Base-by-base conservation (phyloP, 2,113 vertebrate genomes). In the Romanogobio albipinnatus region DNA sequence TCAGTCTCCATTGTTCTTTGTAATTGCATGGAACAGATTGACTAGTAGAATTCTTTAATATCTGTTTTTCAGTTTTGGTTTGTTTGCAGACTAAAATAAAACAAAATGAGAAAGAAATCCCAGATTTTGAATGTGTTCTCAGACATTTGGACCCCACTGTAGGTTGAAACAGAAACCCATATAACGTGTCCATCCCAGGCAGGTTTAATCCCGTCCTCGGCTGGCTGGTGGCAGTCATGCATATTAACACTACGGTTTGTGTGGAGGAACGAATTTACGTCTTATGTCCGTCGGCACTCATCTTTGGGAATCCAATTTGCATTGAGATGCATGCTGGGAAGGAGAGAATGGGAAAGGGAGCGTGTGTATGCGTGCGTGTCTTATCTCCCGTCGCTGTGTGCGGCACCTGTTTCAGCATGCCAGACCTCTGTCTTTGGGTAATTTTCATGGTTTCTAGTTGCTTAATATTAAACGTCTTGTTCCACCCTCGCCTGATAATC, bases 381-480 rank as follows among this genome's bases (percentile, higher is more conserved):
- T 90, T 89, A 90, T 89, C 78, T 93, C 49, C 88, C 81, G 39
- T 70, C 59, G 17, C 74, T 47, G 84, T 73, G 87, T 89, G 24
- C 56, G 68, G n/a, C 83, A 86, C 83, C 80, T 90, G 86, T 84
- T 84, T 88, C 66, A 89, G 79, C 76, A 81, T 88, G 9, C 87
- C 68, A 84, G 71, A 84, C 88, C 84, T 89, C 71, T 82, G 83
- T 86, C 91, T 88, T 90, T 88, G 88, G 92, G 86, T 89, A 87
- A 84, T 83, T 86, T 87, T 87, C 87, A 90, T 89, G 85, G 87
- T 90, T 87, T 89, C 89, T 83, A 89, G 83, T 68, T 91, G 86
- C 90, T 94, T 90, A 91, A 94, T 94, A 93, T 92, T 91, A 92
- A 93, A 93, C 33, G 71, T 85, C 64, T 86, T 90, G 49, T 66